Conservation (phyloP, 2,888 invertebrate species). For the Trichopoda pennipes region DNA sequence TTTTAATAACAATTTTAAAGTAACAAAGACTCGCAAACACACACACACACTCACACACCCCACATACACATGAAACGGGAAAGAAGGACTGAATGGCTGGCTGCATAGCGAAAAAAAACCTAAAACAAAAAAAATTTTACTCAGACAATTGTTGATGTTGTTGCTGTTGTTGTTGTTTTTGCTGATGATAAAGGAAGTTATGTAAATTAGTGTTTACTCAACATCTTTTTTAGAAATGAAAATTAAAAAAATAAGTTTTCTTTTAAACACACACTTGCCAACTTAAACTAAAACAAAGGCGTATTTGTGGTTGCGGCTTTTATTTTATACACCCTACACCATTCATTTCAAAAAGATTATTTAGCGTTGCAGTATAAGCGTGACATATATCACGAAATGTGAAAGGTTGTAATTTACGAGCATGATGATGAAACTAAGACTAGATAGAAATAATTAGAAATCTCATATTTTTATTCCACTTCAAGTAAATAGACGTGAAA, state of each 20-base stretch:
- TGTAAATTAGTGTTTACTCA: constrained; percentile 81
- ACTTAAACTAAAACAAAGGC: constrained; percentile 46
- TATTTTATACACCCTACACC: constrained; percentile 28
- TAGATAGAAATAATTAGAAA: no score
- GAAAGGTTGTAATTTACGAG: no score
- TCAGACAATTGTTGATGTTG: constrained; percentile 4
- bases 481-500: no score
- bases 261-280: constrained; percentile 27
- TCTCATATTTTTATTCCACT: no score
- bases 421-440: no score
- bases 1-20: constrained; percentile 76
- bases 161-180: constrained; percentile 21
- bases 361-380: no score
- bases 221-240: constrained; percentile 75
- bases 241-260: constrained; percentile 61
- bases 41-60: no score
- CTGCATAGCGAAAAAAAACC: constrained; percentile 16
- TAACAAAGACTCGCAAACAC: constrained; percentile 66
- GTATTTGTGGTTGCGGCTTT: constrained; percentile 60
- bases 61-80: no score
- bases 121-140: constrained; percentile 25
- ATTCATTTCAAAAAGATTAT: no score
- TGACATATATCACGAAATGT: no score
- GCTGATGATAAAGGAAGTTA: constrained; percentile 75
- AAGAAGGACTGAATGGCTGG: constrained; percentile 44